These are phyloP conservation scores for Lipotes vexillifer DNA, from an alignment of 2,113 vertebrate species.

Conservation along the genomic window DNA sequence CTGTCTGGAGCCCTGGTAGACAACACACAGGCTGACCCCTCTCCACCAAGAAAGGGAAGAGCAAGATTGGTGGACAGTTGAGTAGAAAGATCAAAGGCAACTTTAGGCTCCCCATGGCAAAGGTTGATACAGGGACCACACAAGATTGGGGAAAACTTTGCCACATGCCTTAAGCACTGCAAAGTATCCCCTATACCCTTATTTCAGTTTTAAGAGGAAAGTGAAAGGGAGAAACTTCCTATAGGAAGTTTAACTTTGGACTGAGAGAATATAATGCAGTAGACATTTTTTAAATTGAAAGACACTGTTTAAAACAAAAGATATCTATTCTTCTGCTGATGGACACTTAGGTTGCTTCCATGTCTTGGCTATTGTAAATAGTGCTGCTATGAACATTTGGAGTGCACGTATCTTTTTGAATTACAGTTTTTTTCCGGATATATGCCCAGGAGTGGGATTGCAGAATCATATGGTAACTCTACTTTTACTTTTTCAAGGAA, in stretches of 20 bases:
- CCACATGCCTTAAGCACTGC: background rate
- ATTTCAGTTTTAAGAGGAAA: background rate
- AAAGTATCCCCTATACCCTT: background rate
- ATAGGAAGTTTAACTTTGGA: background rate
- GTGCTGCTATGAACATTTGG: background rate
- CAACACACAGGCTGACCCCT: background rate
- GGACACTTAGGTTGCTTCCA: background rate
- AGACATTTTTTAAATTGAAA: background rate
- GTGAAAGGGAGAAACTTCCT: background rate
- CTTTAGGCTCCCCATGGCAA: background rate
- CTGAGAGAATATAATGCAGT: background rate
- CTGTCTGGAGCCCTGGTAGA: background rate
- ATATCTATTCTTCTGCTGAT: background rate
- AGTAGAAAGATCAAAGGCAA: background rate
- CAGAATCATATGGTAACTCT: background rate
- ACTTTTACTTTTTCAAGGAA: background rate
- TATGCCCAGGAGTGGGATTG: background rate
- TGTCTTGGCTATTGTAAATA: background rate
- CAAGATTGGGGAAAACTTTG: background rate
- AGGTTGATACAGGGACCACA: background rate
- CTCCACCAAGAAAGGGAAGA: background rate
- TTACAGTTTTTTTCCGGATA: background rate
- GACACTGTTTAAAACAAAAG: constrained; percentile 21
- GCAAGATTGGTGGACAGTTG: background rate
- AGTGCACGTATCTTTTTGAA: background rate